Evolutionary conservation across 2,797 vertebrate species (phyloP), one percentile per base, ranked within the genome.

Genomic region (Orestias chungarensis): DNA sequence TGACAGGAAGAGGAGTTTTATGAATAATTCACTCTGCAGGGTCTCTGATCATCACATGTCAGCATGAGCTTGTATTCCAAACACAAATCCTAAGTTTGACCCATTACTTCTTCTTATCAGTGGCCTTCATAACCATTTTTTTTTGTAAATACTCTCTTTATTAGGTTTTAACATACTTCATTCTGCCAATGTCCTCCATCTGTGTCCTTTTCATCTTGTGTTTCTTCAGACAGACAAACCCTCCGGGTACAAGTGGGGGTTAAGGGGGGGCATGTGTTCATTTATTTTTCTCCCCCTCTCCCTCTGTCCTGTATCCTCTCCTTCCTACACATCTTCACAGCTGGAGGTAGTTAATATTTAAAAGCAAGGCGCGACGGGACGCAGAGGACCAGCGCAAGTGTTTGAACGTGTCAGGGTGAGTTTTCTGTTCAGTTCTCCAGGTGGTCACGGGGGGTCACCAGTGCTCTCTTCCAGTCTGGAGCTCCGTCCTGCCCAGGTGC

Each of bases 261-360:
- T 73, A 87, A 79, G n/a, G 91, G 83, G 86, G 90, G 79, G 74
- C 90, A 89, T 87, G 84, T 92, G 88, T 91, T 95, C 91, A 93
- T 95, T 94, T 94, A 93, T 92, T 91, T 89, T 87, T 69, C 88
- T 72, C 77, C 79, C 80, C 84, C 83, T 80, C 52, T 71, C 79
- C 79, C 82, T 70, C 84, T 29, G 47, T 87, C 81, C 78, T 47
- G 52, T 83, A 79, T 83, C 82, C 83, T 84, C 86, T 83, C 79
- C 86, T 40, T 80, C 71, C 85, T 86, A 93, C 92, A 93, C 93
- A 88, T 94, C 92, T 86, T 94, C 93, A 90, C 94, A 93, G 94
- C 88, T 89, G 91, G 93, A 92, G 90, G 80, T 93, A 55, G 88
- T 95, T 93, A 94, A 94, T 94, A 95, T 94, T 95, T 94, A 92